Evolutionary conservation across 2,113 vertebrate genomes (phyloP), one percentile per base, ranked within the genome.

Genomic region (Riparia riparia): DNA sequence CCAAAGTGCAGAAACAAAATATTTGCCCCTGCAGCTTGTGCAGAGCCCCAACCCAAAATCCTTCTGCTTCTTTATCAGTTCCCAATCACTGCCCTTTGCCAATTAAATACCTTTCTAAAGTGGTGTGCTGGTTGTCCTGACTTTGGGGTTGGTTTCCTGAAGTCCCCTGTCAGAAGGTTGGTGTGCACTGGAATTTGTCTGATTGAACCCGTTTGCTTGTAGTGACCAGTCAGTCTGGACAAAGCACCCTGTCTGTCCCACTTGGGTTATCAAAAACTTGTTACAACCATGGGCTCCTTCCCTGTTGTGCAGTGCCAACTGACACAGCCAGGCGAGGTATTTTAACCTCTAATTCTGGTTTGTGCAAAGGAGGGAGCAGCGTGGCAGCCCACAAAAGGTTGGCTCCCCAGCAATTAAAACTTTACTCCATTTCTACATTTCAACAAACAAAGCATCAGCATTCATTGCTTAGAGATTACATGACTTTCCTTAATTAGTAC

Each of bases 61-160:
- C 9, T 42, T 9, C 34, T 57, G 31, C 50, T 47, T 44, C 26
- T 57, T 31, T 72, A 28, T 50, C 34, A 22, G 6, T 22, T 72
- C 44, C 21, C 14, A 50, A 0, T 44, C 44, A 72, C 7, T 5
- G 1, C 14, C 9, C 12, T 50, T 57, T 57, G 57, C 14, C 18
- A 21, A 49, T 57, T 21, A 65, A 42, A 37, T 26, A 57, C 26
- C 17, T 26, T 17, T 88, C 6, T 49, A 12, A 41, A 57, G 14
- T 0, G 0, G 15, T 42, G 31, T 6, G 14, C 17, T 0, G 1
- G 9, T 56, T 80, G 31, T 56, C 42, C 34, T 34, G 6, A 31
- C 20, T 42, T 56, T 6, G 3, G 7, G 20, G 9, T 29, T 45
- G 15, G 19, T 56, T 37, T 20, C 63, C 19, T 41, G 65, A 54